Base-by-base conservation (phyloP, 2,888 invertebrate species). In the Metopia argyrocephala region DNA sequence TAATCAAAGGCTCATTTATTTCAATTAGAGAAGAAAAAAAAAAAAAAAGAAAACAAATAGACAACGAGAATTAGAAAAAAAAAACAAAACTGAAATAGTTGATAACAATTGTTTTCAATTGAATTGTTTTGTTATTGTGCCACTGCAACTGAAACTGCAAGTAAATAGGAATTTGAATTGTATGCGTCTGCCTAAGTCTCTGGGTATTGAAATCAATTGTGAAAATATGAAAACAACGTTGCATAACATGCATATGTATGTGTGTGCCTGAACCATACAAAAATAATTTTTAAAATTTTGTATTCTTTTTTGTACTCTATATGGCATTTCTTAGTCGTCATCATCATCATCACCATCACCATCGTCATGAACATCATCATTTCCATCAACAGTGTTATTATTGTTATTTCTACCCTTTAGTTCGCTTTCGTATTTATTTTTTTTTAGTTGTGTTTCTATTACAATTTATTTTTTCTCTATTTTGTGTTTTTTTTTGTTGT, bases 1-100 rank as follows among this genome's bases (percentile, higher is more conserved):
- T 81, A 81, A 81, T 81, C 78, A 81, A 81, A 78, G 70, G 62
- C 81, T 78, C 81, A 78, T 81, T 81, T 81, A 81, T 81, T 78
- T 81, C 81, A 81, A 81, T 81, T 78, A 70, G 69, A 78, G 65
- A 62, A 74, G 61, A 4, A 38, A 15, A 0, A 31, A 0, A 31
- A 31, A 31, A 38, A 38, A 66, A 78, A 66, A 38, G 15, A 0
- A 9, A 15, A 15, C 6, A 9, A 9, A 38, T 6, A 12, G 38
- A 38, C 38, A 38, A 38, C 15, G 15, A 15, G 15, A 38, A 38
- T 12, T 38, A 38, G 38, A 38, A 66, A 78, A 66, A n/a, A n/a
- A n/a, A n/a, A n/a, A n/a, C n/a, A n/a, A n/a, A n/a, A n/a, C n/a
- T n/a, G n/a, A n/a, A n/a, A n/a, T n/a, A 78, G 50, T 75, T 75